Conservation (phyloP, 2,113 vertebrate species). For the Peromyscus leucopus region DNA sequence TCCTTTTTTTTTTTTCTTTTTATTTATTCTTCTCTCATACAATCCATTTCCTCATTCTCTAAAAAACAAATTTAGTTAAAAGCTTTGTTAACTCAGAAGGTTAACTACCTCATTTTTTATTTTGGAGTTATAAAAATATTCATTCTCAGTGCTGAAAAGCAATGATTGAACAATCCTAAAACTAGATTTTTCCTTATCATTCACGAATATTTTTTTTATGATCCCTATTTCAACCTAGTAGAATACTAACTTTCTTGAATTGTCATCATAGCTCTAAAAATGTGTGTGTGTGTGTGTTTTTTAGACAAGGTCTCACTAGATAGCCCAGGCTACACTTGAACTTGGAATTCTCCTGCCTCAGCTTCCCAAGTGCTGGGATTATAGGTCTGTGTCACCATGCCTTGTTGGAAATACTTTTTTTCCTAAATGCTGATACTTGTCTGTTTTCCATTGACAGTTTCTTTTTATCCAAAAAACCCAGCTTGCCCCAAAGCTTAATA, state of each 20-base stretch:
- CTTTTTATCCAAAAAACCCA: constrained; percentile 33
- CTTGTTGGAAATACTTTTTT: background rate
- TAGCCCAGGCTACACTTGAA: background rate
- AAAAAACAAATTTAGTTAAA: background rate
- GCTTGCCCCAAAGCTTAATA: background rate
- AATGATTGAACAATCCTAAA: constrained; percentile 19
- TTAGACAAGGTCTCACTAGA: background rate
- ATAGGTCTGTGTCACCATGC: background rate
- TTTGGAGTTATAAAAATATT: constrained; percentile 24
- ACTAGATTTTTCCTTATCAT: constrained; percentile 5
- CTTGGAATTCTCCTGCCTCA: background rate
- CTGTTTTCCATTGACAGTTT: constrained; percentile 22
- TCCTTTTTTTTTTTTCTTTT: no score
- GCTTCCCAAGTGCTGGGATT: background rate
- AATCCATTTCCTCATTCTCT: background rate
- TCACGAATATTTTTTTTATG: constrained; percentile 34
- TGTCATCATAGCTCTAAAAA: constrained; percentile 28
- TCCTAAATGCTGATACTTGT: background rate
- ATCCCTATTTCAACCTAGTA: background rate
- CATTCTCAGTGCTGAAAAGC: constrained; percentile 22
- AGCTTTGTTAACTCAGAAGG: background rate
- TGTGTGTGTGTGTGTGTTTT: background rate
- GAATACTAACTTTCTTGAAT: constrained; percentile 32
- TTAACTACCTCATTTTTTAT: background rate
- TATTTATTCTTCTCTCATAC: no score